These are phyloP conservation scores for Tetragonula carbonaria DNA, from an alignment of 2,888 invertebrate species.

Conservation along the genomic window DNA sequence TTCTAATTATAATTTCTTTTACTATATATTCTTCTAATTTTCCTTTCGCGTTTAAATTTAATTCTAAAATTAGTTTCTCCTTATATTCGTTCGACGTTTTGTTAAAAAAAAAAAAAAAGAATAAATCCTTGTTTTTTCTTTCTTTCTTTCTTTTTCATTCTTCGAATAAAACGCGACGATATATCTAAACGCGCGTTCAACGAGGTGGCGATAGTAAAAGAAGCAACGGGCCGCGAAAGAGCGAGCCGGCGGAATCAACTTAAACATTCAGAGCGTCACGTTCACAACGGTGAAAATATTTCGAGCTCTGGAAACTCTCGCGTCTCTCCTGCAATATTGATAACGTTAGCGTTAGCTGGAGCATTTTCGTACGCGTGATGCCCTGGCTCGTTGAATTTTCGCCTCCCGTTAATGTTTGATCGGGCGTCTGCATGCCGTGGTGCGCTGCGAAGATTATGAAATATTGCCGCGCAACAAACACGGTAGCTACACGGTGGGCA, in stretches of 20 bases:
- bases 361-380: background rate
- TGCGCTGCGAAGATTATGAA: background rate
- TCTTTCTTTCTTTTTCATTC: no score
- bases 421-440: background rate
- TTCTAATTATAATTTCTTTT: background rate
- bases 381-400: background rate
- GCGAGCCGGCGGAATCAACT: background rate
- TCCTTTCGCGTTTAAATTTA: no score
- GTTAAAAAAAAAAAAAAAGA: no score
- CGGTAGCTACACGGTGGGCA: background rate
- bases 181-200: background rate
- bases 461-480: background rate
- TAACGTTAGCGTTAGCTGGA: background rate
- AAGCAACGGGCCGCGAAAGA: background rate
- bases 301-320: background rate
- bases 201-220: constrained; percentile 1
- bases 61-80: no score
- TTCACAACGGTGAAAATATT: background rate
- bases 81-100: no score
- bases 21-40: background rate
- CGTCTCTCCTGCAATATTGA: background rate
- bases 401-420: background rate
- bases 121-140: no score
- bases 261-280: constrained; percentile 17
- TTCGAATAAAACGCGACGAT: background rate